Percentiles rank a stretch among this genome's conserved stretches.
These are phyloP conservation scores for Centruroides sculpturatus DNA, from an alignment of 1,140 invertebrate genomes.

Conservation along the genomic window DNA sequence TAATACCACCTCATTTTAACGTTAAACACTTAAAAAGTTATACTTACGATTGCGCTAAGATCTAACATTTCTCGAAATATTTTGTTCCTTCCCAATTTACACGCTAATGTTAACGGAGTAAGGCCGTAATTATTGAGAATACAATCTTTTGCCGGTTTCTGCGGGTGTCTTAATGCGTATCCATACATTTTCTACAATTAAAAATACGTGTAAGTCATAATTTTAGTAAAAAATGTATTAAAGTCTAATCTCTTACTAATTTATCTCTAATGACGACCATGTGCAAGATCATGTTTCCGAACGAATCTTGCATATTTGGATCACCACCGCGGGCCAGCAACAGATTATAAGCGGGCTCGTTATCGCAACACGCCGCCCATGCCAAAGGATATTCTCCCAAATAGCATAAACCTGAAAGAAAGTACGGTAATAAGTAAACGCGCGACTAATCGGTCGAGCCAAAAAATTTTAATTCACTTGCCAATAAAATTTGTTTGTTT, in stretches of 20 bases:
- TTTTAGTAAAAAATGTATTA: background rate
- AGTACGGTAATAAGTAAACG: too few relatives aligned
- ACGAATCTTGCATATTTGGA: constrained; percentile 78
- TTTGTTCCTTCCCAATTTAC: constrained; percentile 83
- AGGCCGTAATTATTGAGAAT: constrained; percentile 72
- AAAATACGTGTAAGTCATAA: background rate
- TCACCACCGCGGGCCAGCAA: constrained; percentile 78
- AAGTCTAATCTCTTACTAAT: constrained; percentile 42
- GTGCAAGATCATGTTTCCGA: constrained; percentile 92
- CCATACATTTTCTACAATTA: constrained; percentile 85
- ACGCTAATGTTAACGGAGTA: constrained; percentile 88
- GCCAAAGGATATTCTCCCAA: constrained; percentile 89
- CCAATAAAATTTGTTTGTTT: background rate
- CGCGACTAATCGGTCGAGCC: too few relatives aligned
- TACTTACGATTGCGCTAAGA: constrained; percentile 55
- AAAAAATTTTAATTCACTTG: background rate
- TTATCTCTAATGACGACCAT: constrained; percentile 97
- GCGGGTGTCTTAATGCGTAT: constrained; percentile 87
- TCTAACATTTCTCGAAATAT: constrained; percentile 98
- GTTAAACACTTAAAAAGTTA: background rate
- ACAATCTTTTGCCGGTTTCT: constrained; percentile 75
- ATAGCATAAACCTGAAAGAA: constrained; percentile 58
- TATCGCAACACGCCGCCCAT: constrained; percentile 91
- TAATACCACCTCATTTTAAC: too few relatives aligned
- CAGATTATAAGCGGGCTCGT: constrained; percentile 94